phyloP scores from a whole-genome alignment of 1,140 invertebrate genomes.

The Diachasmimorpha longicaudata region DNA sequence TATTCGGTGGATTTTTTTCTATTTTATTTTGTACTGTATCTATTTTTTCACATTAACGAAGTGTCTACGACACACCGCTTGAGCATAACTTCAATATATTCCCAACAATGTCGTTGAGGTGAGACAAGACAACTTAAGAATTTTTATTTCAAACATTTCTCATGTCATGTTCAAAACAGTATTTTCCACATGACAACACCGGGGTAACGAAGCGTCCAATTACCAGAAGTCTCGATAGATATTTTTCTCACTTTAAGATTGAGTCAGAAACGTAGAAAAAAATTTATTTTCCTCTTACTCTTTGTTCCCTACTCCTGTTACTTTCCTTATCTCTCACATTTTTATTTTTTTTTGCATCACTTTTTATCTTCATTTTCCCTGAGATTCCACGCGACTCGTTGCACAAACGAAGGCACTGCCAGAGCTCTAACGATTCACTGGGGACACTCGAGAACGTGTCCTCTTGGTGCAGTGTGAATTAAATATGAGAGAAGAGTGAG shows the following conservation, averaged over 20 bases:
- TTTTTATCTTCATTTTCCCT: constrained; percentile 17
- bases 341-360: neutral
- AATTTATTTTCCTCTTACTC: constrained; percentile 4
- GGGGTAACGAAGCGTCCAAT: constrained; percentile 51
- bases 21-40: neutral
- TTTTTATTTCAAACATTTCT: neutral
- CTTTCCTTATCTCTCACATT: neutral
- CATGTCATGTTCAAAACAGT: neutral
- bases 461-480: neutral
- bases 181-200: neutral
- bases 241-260: neutral
- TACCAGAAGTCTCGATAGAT: constrained; percentile 38
- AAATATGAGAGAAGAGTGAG: neutral
- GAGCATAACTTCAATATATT: neutral
- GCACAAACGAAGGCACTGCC: neutral
- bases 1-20: neutral
- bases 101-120: neutral
- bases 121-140: neutral
- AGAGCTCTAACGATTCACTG: constrained; percentile 24
- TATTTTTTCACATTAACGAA: neutral
- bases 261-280: neutral
- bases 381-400: constrained; percentile 15
- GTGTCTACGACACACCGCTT: neutral
- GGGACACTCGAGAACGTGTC: constrained; percentile 27
- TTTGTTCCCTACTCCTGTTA: neutral